phyloP scores from a whole-genome alignment of 1,140 invertebrate genomes.

The Scaptomyza montana region DNA sequence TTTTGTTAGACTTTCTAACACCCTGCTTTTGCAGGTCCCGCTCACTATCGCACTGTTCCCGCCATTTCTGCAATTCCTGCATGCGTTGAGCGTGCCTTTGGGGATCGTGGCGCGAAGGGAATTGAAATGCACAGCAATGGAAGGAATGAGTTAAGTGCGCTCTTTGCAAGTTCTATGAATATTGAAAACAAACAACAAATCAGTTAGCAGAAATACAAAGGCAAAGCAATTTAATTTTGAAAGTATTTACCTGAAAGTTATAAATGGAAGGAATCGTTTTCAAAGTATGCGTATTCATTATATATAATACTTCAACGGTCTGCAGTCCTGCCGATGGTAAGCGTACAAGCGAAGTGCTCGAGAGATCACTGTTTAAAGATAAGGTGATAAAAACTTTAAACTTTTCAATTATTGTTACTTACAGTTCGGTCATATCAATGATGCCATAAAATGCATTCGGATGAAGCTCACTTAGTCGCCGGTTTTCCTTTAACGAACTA shows the following conservation, averaged over 20 bases:
- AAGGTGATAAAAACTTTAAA: not conserved
- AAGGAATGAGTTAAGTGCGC: slow-evolving; percentile 92
- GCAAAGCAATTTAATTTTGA: not conserved
- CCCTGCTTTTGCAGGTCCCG: not conserved
- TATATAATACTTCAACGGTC: slow-evolving; percentile 88
- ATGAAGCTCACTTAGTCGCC: slow-evolving; percentile 85
- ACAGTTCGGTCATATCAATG: slow-evolving; percentile 86
- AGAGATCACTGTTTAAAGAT: slow-evolving; percentile 87
- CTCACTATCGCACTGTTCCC: slow-evolving; percentile 59
- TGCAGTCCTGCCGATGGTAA: slow-evolving; percentile 90
- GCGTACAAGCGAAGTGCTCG: slow-evolving; percentile 89
- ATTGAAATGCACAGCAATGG: slow-evolving; percentile 95
- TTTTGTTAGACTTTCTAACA: slow-evolving; percentile 1
- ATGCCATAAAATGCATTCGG: slow-evolving; percentile 87
- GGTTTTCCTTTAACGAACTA: slow-evolving; percentile 89
- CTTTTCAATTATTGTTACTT: slow-evolving; percentile 80
- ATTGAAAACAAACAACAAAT: not conserved
- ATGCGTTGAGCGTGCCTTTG: slow-evolving; percentile 86
- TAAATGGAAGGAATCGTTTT: slow-evolving; percentile 93
- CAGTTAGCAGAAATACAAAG: not conserved
- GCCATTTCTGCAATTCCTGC: slow-evolving; percentile 84
- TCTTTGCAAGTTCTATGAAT: slow-evolving; percentile 84
- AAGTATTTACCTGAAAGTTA: slow-evolving; percentile 87
- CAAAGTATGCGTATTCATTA: slow-evolving; percentile 89
- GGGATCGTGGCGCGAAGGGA: slow-evolving; percentile 91